These are phyloP conservation scores for Mesorhabditis spiculigera DNA, from an alignment of 2,888 invertebrate species.

Conservation along the genomic window DNA sequence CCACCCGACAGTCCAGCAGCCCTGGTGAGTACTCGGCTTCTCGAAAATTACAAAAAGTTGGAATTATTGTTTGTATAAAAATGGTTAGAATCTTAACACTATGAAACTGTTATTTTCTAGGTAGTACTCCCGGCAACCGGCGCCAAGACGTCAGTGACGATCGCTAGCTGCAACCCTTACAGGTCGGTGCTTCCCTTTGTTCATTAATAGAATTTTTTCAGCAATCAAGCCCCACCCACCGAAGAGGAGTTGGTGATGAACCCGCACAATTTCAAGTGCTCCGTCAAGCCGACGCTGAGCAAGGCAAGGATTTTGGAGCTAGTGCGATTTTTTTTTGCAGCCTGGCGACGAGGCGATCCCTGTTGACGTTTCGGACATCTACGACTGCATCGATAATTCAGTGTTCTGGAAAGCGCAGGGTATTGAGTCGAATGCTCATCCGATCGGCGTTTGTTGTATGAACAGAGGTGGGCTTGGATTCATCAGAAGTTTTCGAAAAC, in stretches of 20 bases:
- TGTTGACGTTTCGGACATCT: slow-evolving; percentile 37
- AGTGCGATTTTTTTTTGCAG: slow-evolving; percentile 9
- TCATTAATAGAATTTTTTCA: background rate
- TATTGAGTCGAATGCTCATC: slow-evolving; percentile 23
- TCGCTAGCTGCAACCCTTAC: slow-evolving; percentile 35
- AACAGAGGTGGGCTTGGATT: slow-evolving; percentile 21
- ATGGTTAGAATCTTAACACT: background rate
- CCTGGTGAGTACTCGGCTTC: slow-evolving; percentile 20
- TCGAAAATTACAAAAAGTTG: background rate
- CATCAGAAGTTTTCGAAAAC: background rate
- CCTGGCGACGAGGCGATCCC: slow-evolving; percentile 30
- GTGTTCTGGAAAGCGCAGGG: slow-evolving; percentile 42
- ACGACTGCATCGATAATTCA: slow-evolving; percentile 42
- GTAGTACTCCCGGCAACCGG: background rate
- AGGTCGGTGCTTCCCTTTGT: slow-evolving; percentile 9
- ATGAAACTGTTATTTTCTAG: background rate
- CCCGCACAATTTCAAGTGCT: slow-evolving; percentile 31
- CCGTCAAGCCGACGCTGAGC: slow-evolving; percentile 25
- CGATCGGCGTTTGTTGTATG: slow-evolving; percentile 44
- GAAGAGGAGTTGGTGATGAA: slow-evolving; percentile 27
- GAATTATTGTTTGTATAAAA: background rate
- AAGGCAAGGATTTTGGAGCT: background rate
- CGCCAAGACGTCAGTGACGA: slow-evolving; percentile 29
- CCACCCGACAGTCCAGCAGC: slow-evolving; percentile 38
- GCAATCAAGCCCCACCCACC: slow-evolving; percentile 18